Evolutionary conservation across 35 echinoderm and acorn worm genomes (phyloP), one percentile per base, ranked within the genome.

Genomic region (Heliocidaris erythrogramma): DNA sequence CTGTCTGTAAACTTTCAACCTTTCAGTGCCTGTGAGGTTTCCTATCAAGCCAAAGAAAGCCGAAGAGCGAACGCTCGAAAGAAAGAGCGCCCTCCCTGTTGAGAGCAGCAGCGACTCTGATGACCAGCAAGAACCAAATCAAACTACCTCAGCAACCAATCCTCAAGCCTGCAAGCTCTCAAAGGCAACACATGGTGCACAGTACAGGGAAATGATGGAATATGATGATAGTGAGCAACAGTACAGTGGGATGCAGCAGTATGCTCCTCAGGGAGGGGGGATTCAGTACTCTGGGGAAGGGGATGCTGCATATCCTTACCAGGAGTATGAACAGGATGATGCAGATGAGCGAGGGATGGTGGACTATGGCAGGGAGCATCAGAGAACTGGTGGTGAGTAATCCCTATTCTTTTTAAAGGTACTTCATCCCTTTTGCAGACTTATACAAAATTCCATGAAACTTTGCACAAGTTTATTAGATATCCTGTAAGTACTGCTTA

Each of bases 21-120:
- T 17, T 30, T 13, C 93, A 99, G 98, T 94, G 50, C 96, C 98
- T 91, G 97, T 99, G 85, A 96, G 96, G 85, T 99, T 99, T 60
- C 97, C 98, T 88, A 99, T 99, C 59, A 99, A 99, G 95, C 32
- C 96, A 31, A 97, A 97, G 95, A 47, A 89, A 31, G 95, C 96
- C 48, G 97, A 99, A 78, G 94, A 96, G 49, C 69, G 94, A 30
- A 60, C 92, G 11, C 95, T 96, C 56, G 96, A 96, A 27, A 95
- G 95, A 31, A 93, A 94, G 61, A 99, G 98, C 92, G 97, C 98
- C 88, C 95, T 99, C 5, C 98, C 98, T 0, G 32, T 96, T 14
- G 97, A 99, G 85, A 97, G 97, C 93, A 99, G 98, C 85, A 92
- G 87, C 29, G 96, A 97, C 86, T 97, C 96, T 18, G 98, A 97